Conservation (phyloP, 30 jellyfish, hydroid and myxozoan species). For the Aurelia sp. region DNA sequence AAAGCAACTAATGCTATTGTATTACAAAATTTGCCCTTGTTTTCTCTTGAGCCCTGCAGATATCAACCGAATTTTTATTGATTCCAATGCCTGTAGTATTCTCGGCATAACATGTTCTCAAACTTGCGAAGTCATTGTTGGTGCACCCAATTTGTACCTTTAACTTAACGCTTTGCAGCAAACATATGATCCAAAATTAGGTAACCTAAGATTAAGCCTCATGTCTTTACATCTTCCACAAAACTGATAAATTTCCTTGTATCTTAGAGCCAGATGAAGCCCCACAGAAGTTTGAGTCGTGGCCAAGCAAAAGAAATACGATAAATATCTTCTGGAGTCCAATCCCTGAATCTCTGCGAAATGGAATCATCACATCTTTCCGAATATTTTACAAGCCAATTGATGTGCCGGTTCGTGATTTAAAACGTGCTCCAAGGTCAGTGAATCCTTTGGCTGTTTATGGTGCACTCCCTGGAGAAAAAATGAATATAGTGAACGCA, state of each 20-base stretch:
- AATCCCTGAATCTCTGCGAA: slow-evolving; percentile 58
- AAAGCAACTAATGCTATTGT: no score
- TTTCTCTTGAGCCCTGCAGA: no score
- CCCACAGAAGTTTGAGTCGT: slow-evolving; percentile 50
- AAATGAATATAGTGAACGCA: slow-evolving; percentile 44
- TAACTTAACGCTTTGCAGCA: no score
- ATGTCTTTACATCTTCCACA: background rate
- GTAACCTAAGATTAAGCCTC: no score
- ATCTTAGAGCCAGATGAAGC: slow-evolving; percentile 66
- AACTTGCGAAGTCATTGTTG: no score
- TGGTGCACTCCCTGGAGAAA: slow-evolving; percentile 69
- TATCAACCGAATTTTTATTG: no score
- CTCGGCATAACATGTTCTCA: no score
- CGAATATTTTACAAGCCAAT: slow-evolving; percentile 63
- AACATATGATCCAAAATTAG: no score
- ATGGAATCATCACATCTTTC: slow-evolving; percentile 49
- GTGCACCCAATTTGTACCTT: no score
- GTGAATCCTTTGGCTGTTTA: slow-evolving; percentile 25
- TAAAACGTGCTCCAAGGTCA: slow-evolving; percentile 47
- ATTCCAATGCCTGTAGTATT: no score
- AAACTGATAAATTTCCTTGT: no score
- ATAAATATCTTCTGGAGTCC: slow-evolving; percentile 59
- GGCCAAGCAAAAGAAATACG: slow-evolving; percentile 46
- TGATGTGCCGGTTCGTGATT: slow-evolving; percentile 45
- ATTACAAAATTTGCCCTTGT: no score